These are phyloP conservation scores for Drosophila seguyi DNA, from an alignment of 1,140 invertebrate genomes.

Conservation along the genomic window DNA sequence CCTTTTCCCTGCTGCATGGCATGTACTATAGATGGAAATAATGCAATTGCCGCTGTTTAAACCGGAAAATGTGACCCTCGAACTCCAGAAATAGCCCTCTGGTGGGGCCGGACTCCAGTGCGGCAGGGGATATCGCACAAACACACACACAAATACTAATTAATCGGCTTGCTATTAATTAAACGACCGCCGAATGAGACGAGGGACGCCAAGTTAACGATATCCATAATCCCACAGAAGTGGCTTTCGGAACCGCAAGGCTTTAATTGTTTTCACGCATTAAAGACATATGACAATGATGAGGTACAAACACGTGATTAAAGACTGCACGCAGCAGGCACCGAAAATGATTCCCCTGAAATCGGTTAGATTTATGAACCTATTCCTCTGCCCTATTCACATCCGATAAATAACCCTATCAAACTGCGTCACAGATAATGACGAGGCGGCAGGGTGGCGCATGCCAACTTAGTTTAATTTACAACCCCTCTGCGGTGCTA, in stretches of 20 bases:
- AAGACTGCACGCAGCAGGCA: background rate
- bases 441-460: slow-evolving; percentile 24
- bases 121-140: slow-evolving; percentile 11
- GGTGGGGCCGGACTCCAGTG: slow-evolving; percentile 7
- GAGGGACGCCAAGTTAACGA: slow-evolving; percentile 15
- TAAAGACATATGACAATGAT: slow-evolving; percentile 13
- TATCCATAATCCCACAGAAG: slow-evolving; percentile 53
- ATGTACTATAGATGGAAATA: slow-evolving; percentile 17
- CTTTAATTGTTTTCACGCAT: slow-evolving; percentile 38
- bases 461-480: slow-evolving; percentile 38
- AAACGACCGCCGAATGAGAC: slow-evolving; percentile 44
- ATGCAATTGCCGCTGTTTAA: slow-evolving; percentile 44
- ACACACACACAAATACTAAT: slow-evolving; percentile 55
- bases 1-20: slow-evolving; percentile 1
- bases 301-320: background rate
- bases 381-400: slow-evolving; percentile 21
- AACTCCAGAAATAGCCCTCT: slow-evolving; percentile 19
- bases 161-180: slow-evolving; percentile 66
- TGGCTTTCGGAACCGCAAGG: slow-evolving; percentile 23
- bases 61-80: slow-evolving; percentile 21
- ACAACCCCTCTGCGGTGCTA: slow-evolving; percentile 23
- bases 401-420: slow-evolving; percentile 24
- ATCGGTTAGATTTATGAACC: slow-evolving; percentile 39
- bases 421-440: slow-evolving; percentile 27
- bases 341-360: slow-evolving; percentile 11